Evolutionary conservation across 2,113 vertebrate species (phyloP), one percentile per base, ranked within the genome.

Genomic region (Maccullochella peelii): DNA sequence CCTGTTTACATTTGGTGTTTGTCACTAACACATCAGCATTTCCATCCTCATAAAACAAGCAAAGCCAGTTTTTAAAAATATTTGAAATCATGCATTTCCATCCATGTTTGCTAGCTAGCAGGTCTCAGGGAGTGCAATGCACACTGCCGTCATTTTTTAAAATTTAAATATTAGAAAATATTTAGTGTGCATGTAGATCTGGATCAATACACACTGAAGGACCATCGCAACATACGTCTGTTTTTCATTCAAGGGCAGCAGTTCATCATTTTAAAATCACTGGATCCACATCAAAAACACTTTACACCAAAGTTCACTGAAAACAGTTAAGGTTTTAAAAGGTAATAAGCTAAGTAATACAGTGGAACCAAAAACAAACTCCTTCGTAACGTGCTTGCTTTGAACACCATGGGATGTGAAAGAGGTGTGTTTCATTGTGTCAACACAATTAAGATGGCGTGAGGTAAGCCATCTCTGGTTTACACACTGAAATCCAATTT

Each of bases 351-450:
- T 15, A 55, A 49, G 18, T 27, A 57, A 52, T 7, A 75, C 23
- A 57, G 8, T 2, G 8, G 2, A 18, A 47, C 6, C 38, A 33
- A 49, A 65, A 8, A 38, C 1, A n/a, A 25, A 16, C 27, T 18
- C 1, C 21, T 74, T 12, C 14, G 7, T 42, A 52, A 77, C 55
- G 65, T 0, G 23, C 65, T 58, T 58, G 23, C 54, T 77, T 40
- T 54, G 27, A 65, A 58, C 25, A 74, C 4, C 5, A 0, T n/a
- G 62, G 23, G 30, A 15, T 36, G 58, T 2, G 6, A 52, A 50
- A 25, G 6, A 61, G 54, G 74, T 55, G 77, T 47, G 61, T 12
- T 57, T 81, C 50, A 71, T 38, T 68, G 33, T 20, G 18, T 63
- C 57, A 80, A 77, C 18, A 82, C 4, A 69, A 42, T 25, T 61